phyloP scores from a whole-genome alignment of 2,113 vertebrate species.

The Gambusia holbrooki region DNA sequence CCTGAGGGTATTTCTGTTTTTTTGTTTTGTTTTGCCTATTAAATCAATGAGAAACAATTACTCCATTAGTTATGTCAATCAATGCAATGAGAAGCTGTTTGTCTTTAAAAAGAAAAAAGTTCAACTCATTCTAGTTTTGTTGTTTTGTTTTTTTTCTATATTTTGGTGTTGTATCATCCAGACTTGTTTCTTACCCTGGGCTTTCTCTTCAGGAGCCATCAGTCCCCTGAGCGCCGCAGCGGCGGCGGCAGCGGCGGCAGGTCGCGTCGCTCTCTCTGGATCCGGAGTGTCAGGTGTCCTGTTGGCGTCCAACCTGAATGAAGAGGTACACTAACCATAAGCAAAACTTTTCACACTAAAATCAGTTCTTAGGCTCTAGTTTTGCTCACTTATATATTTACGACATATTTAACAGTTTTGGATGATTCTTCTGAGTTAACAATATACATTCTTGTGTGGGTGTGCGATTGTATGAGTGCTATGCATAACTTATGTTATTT shows the following conservation, averaged over 20 bases:
- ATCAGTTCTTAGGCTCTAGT: background rate
- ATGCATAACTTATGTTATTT: background rate
- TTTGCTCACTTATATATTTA: background rate
- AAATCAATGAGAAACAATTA: no score
- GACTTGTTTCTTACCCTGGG: slow-evolving; percentile 2
- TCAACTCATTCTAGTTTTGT: background rate
- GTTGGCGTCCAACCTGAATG: slow-evolving; percentile 97
- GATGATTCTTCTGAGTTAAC: slow-evolving; percentile 3
- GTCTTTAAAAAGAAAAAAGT: background rate
- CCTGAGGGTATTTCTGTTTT: background rate
- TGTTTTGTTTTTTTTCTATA: background rate
- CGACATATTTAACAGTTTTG: background rate
- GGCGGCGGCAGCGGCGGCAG: slow-evolving; percentile 91
- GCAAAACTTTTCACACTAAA: background rate
- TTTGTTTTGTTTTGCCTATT: background rate
- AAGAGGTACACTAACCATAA: slow-evolving; percentile 85
- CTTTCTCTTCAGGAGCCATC: slow-evolving; percentile 89
- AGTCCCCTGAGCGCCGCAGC: slow-evolving; percentile 95
- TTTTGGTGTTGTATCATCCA: slow-evolving; percentile 2
- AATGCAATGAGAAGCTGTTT: background rate
- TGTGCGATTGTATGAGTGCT: slow-evolving; percentile 20
- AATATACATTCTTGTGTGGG: background rate
- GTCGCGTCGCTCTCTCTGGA: slow-evolving; percentile 94
- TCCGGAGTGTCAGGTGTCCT: slow-evolving; percentile 92
- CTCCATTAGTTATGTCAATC: no score